Evolutionary conservation across 2,888 invertebrate species (phyloP).

Genomic region (Xanthorhoe spadicearia): DNA sequence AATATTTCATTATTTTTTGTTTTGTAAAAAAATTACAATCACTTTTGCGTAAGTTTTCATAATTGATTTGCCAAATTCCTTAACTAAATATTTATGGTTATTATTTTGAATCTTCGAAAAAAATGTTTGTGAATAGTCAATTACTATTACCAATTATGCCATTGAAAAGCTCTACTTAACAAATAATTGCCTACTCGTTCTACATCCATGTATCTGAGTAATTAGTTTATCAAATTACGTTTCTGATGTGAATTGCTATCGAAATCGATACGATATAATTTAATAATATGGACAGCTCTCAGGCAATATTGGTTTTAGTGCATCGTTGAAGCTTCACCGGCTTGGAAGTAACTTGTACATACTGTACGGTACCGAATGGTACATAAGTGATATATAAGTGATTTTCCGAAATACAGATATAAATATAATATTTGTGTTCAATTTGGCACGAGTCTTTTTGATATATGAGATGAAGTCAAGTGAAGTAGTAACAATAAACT

Average conservation of each 20-base stretch:
- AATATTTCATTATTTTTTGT: slow-evolving; percentile 1
- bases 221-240: neutral
- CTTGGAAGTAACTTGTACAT: neutral
- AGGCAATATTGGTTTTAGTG: slow-evolving; percentile 1
- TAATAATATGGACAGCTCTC: neutral
- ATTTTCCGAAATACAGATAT: too few relatives aligned
- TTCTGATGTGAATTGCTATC: neutral
- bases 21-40: neutral
- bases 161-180: neutral
- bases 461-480: too few relatives aligned
- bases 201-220: neutral
- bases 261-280: slow-evolving; percentile 1
- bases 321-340: neutral
- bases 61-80: too few relatives aligned
- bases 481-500: too few relatives aligned
- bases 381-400: too few relatives aligned
- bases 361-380: too few relatives aligned
- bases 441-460: too few relatives aligned
- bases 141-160: too few relatives aligned
- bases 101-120: too few relatives aligned
- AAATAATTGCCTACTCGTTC: neutral
- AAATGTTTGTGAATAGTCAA: too few relatives aligned
- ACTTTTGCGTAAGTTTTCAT: neutral
- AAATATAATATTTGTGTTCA: too few relatives aligned
- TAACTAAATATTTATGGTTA: too few relatives aligned